Conservation (phyloP, 2,797 vertebrate species). For the Phoeniculus purpureus region DNA sequence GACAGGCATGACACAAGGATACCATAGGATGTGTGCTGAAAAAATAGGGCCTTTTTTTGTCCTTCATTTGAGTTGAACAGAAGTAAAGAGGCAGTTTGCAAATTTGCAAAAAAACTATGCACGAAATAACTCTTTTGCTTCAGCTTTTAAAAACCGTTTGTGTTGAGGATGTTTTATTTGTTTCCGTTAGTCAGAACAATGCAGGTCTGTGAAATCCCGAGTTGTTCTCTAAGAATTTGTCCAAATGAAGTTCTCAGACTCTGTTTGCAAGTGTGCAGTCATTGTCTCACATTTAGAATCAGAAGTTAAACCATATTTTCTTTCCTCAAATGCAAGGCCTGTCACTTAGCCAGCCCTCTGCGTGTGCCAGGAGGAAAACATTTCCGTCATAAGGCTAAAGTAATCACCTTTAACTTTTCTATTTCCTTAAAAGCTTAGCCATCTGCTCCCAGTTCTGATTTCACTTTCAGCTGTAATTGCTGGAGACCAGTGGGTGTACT, state of each 20-base stretch:
- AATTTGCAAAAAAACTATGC: neutral
- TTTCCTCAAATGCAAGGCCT: neutral
- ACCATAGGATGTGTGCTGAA: neutral
- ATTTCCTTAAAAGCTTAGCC: neutral
- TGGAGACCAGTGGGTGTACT: constrained; percentile 22
- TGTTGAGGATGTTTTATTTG: neutral
- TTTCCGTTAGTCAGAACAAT: neutral
- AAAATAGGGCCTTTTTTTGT: neutral
- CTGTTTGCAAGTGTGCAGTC: neutral
- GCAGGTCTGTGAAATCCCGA: neutral
- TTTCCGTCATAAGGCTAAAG: neutral
- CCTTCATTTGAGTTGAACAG: constrained; percentile 29
- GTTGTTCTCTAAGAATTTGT: neutral
- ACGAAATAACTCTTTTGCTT: neutral
- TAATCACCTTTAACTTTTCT: neutral
- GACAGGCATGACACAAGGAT: neutral
- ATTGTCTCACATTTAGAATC: neutral
- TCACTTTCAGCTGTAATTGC: neutral
- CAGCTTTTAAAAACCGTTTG: neutral
- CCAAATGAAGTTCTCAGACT: neutral
- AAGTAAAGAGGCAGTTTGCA: neutral
- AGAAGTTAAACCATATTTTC: neutral
- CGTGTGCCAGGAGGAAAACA: neutral
- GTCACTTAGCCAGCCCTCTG: neutral
- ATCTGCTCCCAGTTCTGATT: neutral